Base-by-base conservation (phyloP, 2,888 invertebrate species). In the Amiota communis region DNA sequence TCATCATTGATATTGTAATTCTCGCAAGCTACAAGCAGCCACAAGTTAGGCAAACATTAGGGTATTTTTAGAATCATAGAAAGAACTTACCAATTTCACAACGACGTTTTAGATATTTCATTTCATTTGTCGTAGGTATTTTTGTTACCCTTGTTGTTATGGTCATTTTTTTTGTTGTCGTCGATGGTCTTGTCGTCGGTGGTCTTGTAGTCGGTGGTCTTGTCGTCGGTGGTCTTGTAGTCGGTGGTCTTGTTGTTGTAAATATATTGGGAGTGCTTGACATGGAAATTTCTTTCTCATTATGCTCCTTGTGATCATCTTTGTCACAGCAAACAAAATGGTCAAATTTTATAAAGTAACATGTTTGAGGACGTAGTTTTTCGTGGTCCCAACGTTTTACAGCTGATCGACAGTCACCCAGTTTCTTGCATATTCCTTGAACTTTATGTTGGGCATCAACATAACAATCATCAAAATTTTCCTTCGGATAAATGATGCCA, bases 291-390 rank as follows among this genome's bases (percentile, higher is more conserved):
- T 36, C 8, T 0, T 36, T 6, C 8, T 36, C 6, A 6, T 8
- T 65, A 48, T 11, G 20, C 13, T 11, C 8, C 48, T 49, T 15
- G 65, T 15, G 13, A 47, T n/a, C 36, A 47, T 51, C 53, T 20
- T 23, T 13, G 20, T 79, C 79, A 76, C 87, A 87, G 72, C 87
- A 87, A 4, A 87, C 81, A 68, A 80, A 82, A 15, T 87, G 86
- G 73, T 87, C 86, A 48, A 81, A 86, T 63, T 83, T 87, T 8
- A 85, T 79, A 17, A 87, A 87, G 72, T 83, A 88, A 73, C 87
- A 87, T 46, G 86, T 87, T 73, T 86, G 81, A 46, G 88, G 87
- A 1, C 75, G 69, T n/a, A 80, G 48, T 4, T 78, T 75, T 4
- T 79, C 65, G 4, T 74, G 70, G 2, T 79, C 65, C 87, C 87